These are phyloP conservation scores for Phytoseiulus persimilis DNA, from an alignment of 2,888 invertebrate genomes.

Conservation along the genomic window DNA sequence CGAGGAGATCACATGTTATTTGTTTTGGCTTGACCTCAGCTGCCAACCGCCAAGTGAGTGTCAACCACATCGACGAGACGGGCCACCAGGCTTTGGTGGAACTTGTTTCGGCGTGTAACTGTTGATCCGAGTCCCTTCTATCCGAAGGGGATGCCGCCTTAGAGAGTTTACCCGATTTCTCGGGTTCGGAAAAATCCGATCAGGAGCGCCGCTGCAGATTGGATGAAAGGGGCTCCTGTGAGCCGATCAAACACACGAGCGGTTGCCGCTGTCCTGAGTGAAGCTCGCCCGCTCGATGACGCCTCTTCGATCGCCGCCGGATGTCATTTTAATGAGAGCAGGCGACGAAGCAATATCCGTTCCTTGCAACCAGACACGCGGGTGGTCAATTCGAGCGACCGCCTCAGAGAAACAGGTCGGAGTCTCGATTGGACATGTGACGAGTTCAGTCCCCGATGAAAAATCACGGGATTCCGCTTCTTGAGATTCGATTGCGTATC, in stretches of 20 bases:
- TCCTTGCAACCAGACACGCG: not conserved
- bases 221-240: not conserved
- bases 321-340: not conserved
- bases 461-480: no score
- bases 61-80: not conserved
- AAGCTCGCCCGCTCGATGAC: not conserved
- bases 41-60: not conserved
- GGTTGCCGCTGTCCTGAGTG: no score
- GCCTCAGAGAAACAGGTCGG: not conserved
- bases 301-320: not conserved
- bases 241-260: not conserved
- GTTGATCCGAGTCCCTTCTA: not conserved
- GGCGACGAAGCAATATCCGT: not conserved
- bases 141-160: not conserved
- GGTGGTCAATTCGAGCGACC: not conserved
- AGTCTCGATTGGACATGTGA: no score
- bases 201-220: not conserved
- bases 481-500: no score
- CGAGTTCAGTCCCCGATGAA: no score
- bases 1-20: not conserved
- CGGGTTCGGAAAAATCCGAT: not conserved
- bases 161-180: not conserved
- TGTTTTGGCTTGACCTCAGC: not conserved
- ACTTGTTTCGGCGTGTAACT: not conserved
- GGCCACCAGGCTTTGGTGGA: not conserved